Evolutionary conservation across 2,113 vertebrate genomes (phyloP).

Genomic region (Hylia prasina): DNA sequence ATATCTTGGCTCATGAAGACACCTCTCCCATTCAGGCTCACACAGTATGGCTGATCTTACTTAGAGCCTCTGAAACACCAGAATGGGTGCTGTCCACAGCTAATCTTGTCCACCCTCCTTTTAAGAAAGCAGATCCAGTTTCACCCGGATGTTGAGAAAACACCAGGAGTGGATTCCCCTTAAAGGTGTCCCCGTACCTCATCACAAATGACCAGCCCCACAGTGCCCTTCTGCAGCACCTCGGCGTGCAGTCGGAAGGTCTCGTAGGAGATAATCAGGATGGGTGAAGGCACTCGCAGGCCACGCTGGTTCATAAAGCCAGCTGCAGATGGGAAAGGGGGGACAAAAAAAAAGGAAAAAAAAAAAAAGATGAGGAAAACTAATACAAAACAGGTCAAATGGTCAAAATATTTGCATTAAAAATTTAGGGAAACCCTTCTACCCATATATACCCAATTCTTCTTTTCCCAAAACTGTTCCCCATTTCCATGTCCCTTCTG

Average conservation of each 20-base stretch:
- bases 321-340: constrained; percentile 53
- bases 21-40: neutral
- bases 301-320: constrained; percentile 89
- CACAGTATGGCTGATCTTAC: neutral
- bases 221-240: constrained; percentile 85
- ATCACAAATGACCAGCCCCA: constrained; percentile 94
- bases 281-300: constrained; percentile 84
- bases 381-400: neutral
- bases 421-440: neutral
- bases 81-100: neutral
- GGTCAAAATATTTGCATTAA: neutral
- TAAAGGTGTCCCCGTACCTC: constrained; percentile 68
- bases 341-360: neutral
- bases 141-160: neutral
- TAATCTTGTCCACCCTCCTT: neutral
- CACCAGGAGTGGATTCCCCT: neutral
- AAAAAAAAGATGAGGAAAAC: neutral
- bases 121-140: neutral
- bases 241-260: constrained; percentile 90
- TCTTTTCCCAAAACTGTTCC: neutral
- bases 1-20: neutral
- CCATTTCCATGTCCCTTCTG: neutral
- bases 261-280: constrained; percentile 96
- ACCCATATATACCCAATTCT: neutral
- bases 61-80: neutral